A percentile compares a stretch with the other conserved stretches of the same genome.
Conservation (phyloP, 2,888 invertebrate genomes). For the Volucella bombylans region DNA sequence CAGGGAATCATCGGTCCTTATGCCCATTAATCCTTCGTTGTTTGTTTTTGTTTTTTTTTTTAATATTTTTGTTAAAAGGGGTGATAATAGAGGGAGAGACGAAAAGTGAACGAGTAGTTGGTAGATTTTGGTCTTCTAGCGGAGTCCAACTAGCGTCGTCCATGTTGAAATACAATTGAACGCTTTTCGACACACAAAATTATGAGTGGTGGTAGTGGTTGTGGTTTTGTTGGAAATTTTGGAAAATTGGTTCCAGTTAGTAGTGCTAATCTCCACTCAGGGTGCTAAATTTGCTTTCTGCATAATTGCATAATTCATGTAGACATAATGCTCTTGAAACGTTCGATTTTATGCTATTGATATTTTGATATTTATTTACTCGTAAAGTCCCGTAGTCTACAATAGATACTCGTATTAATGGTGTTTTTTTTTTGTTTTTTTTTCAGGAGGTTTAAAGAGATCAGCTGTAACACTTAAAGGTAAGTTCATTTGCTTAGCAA, state of each 20-base stretch:
- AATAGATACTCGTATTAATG: neutral
- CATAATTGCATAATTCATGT: slow-evolving; percentile 45
- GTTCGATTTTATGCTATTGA: neutral
- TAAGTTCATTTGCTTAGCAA: neutral
- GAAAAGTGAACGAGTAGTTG: neutral
- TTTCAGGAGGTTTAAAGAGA: slow-evolving; percentile 26
- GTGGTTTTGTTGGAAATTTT: slow-evolving; percentile 23
- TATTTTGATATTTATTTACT: too few species aligned
- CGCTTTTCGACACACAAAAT: slow-evolving; percentile 46
- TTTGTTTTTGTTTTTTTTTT: neutral
- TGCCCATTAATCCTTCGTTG: slow-evolving; percentile 53
- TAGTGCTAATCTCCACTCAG: slow-evolving; percentile 44
- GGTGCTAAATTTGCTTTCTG: slow-evolving; percentile 39
- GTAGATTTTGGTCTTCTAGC: too few species aligned
- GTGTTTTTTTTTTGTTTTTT: neutral
- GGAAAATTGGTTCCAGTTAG: slow-evolving; percentile 27
- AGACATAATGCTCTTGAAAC: slow-evolving; percentile 14
- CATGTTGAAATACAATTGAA: neutral
- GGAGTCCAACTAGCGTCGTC: too few species aligned
- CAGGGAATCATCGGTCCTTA: slow-evolving; percentile 40
- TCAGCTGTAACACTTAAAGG: neutral
- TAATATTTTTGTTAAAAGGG: neutral
- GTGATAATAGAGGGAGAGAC: neutral
- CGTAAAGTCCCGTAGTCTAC: too few species aligned
- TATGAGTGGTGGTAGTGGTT: slow-evolving; percentile 47